Percentiles rank a stretch among this genome's conserved stretches.
Conservation (phyloP, 1,140 invertebrate species). For the Drosophila parvula region DNA sequence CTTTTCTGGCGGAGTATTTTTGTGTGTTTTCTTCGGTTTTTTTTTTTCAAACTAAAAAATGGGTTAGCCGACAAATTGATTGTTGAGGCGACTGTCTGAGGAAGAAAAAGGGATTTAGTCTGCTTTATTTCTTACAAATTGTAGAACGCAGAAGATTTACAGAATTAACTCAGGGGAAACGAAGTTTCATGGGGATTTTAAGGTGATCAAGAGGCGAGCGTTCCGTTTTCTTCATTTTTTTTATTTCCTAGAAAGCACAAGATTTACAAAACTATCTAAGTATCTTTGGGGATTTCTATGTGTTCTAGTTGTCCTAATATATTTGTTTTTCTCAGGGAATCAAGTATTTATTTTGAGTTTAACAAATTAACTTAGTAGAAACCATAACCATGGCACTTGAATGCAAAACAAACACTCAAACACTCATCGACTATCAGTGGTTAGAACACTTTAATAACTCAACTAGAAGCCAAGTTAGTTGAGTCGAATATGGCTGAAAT, state of each 20-base stretch:
- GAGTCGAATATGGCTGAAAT: background rate
- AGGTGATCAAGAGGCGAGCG: too few relatives aligned
- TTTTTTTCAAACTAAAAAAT: background rate
- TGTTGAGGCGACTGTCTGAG: constrained; percentile 37
- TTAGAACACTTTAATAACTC: constrained; percentile 15
- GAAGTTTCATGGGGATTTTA: too few relatives aligned
- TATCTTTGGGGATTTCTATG: background rate
- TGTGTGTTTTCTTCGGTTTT: background rate
- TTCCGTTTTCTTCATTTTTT: constrained; percentile 1
- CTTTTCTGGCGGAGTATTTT: constrained; percentile 25
- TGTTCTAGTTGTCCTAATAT: background rate
- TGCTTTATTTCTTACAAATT: background rate
- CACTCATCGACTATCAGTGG: background rate
- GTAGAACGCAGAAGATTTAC: background rate
- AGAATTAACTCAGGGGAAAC: too few relatives aligned
- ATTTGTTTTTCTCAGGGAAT: background rate
- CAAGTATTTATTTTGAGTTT: background rate
- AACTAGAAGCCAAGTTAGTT: constrained; percentile 23
- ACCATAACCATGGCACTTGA: background rate
- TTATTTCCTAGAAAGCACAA: background rate
- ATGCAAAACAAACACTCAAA: background rate
- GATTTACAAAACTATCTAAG: background rate
- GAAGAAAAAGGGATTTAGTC: constrained; percentile 36
- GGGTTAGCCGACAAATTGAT: constrained; percentile 42
- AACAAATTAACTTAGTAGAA: background rate